Base-by-base conservation (phyloP, 1,140 invertebrate species). In the Scaptomyza graminum region DNA sequence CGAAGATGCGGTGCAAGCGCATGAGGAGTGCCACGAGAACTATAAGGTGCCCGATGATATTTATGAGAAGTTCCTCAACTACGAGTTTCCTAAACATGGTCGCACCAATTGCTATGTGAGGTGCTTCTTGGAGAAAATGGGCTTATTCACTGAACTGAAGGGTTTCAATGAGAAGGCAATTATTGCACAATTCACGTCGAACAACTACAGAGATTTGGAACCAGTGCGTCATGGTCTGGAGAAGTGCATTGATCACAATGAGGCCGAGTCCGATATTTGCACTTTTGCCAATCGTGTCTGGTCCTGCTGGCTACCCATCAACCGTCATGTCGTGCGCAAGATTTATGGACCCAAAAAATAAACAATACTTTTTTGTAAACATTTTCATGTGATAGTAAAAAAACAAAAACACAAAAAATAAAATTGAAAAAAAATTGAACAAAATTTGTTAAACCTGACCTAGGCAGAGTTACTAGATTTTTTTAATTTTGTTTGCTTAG, bases 211-310 rank as follows among this genome's bases (percentile, higher is more conserved):
- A 54, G 51, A 90, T 54, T 11, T 79, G 28, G 56, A 78, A 7
- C 13, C 70, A 1, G 71, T 91, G 39, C 79, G 72, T 50, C 90
- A 91, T 18, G 90, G 90, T 5, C 69, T 91, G 56, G 90, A 91
- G 72, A 91, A 91, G 60, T 91, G 90, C 65, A 77, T 91, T 25
- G 90, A 91, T 57, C 85, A 91, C 71, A 91, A 91, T 39, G 90
- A 91, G 61, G 80, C 79, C 12, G 90, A 91, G 52, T 85, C 90
- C 2, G 79, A 88, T 31, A 15, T 52, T 4, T 91, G 90, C 72
- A 85, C 80, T 39, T 91, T 83, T 77, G 90, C 90, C 9, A 71
- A 90, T 46, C 85, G 90, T 4, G 90, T 91, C 31, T 91, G 90
- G 62, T 90, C 90, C 55, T 91, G 90, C 71, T 91, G 90, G 90